Conservation (phyloP, 2,888 invertebrate genomes). For the Dorcus hopei region DNA sequence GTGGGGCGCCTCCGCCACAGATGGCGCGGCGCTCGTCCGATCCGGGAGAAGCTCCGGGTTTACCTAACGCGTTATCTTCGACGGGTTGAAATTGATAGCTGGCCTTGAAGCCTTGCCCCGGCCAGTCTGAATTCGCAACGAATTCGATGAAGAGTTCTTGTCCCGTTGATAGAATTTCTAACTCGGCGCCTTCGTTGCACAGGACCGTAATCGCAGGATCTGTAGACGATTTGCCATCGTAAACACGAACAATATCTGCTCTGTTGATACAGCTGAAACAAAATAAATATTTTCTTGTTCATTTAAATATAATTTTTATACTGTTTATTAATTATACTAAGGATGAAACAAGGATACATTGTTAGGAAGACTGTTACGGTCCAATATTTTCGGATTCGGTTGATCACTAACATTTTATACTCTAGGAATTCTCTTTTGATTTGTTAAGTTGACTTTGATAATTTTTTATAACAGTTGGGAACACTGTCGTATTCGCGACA, state of each 20-base stretch:
- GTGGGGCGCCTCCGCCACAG: too few species aligned
- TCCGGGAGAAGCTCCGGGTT: not conserved
- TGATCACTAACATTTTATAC: too few species aligned
- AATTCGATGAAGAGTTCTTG: constrained; percentile 80
- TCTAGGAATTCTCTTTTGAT: too few species aligned
- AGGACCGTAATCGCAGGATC: constrained; percentile 77
- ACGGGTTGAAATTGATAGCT: constrained; percentile 69
- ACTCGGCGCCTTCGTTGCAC: constrained; percentile 75
- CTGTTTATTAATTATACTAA: not conserved
- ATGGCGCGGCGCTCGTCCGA: too few species aligned
- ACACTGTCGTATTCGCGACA: too few species aligned
- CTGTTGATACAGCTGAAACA: constrained; percentile 73
- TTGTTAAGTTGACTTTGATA: too few species aligned
- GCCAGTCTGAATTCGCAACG: constrained; percentile 76
- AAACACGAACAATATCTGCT: constrained; percentile 80
- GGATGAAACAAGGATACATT: not conserved
- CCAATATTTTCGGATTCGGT: too few species aligned
- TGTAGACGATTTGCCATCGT: constrained; percentile 73
- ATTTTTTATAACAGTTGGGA: too few species aligned
- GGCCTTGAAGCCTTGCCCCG: constrained; percentile 77
- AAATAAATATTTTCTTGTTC: constrained; percentile 19
- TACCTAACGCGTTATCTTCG: constrained; percentile 51
- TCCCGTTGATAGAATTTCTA: constrained; percentile 80
- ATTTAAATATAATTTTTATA: not conserved
- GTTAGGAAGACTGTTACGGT: too few species aligned